A percentile compares a stretch with the other conserved stretches of the same genome.
phyloP scores from a whole-genome alignment of 2,797 vertebrate genomes.

The Lates japonicus region DNA sequence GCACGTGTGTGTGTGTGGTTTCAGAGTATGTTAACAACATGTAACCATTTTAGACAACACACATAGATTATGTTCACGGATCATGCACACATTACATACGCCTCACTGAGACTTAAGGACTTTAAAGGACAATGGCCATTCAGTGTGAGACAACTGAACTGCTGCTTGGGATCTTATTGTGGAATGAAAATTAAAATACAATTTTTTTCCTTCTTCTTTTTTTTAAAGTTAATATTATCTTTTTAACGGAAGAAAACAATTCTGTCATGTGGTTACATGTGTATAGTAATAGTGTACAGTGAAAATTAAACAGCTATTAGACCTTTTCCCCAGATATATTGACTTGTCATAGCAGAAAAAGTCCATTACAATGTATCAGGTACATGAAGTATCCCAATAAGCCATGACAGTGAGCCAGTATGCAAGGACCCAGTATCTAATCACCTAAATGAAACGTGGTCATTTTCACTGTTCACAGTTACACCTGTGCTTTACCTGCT shows the following conservation, averaged over 20 bases:
- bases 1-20: not conserved
- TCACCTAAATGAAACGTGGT: too few species aligned
- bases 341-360: not conserved
- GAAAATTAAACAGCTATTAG: not conserved
- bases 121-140: slow-evolving; percentile 48
- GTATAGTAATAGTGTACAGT: too few species aligned
- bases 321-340: not conserved
- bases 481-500: too few species aligned
- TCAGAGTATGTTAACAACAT: slow-evolving; percentile 46
- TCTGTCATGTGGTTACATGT: not conserved
- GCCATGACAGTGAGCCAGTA: too few species aligned
- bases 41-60: slow-evolving; percentile 53
- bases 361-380: not conserved
- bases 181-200: too few species aligned
- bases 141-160: slow-evolving; percentile 21
- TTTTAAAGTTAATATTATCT: not conserved
- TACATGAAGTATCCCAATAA: too few species aligned
- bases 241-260: not conserved
- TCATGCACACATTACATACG: slow-evolving; percentile 67
- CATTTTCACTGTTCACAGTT: too few species aligned
- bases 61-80: slow-evolving; percentile 65
- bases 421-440: too few species aligned
- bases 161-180: too few species aligned
- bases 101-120: slow-evolving; percentile 60
- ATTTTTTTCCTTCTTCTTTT: too few species aligned